Conservation (phyloP, 2,113 vertebrate genomes). For the Solea solea region DNA sequence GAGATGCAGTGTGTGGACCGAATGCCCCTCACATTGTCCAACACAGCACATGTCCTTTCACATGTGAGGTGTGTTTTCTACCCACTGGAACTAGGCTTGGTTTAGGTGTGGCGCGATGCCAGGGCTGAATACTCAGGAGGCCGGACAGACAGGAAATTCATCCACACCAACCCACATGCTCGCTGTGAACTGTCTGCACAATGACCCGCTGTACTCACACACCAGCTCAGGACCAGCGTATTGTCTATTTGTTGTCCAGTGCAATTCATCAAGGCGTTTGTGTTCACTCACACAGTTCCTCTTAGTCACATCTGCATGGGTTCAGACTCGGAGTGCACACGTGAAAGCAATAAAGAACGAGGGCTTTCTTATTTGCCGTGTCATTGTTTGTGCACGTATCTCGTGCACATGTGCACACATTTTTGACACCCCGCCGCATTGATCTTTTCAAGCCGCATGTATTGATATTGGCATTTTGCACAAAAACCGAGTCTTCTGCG, state of each 20-base stretch:
- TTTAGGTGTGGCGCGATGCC: too few species aligned
- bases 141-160: too few species aligned
- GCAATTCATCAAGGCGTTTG: background rate
- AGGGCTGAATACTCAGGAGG: too few species aligned
- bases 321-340: background rate
- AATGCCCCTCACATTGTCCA: too few species aligned
- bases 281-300: background rate
- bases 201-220: background rate
- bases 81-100: too few species aligned
- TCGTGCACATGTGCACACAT: conserved; percentile 9
- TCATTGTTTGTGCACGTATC: conserved; percentile 11
- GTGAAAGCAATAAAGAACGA: too few species aligned
- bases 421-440: conserved; percentile 27
- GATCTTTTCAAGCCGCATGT: conserved; percentile 21
- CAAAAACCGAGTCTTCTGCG: conserved; percentile 25
- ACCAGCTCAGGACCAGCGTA: background rate
- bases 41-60: too few species aligned
- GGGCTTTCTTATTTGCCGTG: conserved; percentile 32
- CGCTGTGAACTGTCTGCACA: background rate
- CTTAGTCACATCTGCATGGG: background rate
- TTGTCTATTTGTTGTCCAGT: background rate
- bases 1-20: too few species aligned
- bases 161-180: background rate
- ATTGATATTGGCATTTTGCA: conserved; percentile 43
- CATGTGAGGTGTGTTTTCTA: too few species aligned